Evolutionary conservation across 2,888 invertebrate species (phyloP), one percentile per base, ranked within the genome.

Genomic region (Campoletis raptor): DNA sequence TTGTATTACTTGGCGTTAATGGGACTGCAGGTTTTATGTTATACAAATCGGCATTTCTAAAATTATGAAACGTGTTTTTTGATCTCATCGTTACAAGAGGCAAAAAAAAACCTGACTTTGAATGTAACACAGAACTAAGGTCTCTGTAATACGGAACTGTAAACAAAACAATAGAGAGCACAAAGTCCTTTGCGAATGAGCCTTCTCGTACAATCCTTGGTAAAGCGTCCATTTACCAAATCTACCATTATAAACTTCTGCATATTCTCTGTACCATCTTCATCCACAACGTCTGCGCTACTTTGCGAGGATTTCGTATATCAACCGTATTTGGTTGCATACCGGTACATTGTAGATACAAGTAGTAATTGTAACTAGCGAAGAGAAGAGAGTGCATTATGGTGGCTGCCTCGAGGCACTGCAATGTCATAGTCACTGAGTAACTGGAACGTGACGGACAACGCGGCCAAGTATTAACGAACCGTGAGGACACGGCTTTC

Each of bases 371-470:
- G 54, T 77, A 64, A 61, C 78, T 30, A 76, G 36, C 70, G 45
- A 45, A 24, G 70, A 45, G 61, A 45, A 77, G 42, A 48, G 45
- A 76, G 72, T 69, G 76, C 61, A 61, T 61, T 70, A 85, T 79
- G 40, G 83, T 67, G 40, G 66, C 72, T 37, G 52, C 24, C 67
- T 69, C 30, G 82, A 48, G 66, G 69, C 40, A 78, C 45, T 69
- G 77, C 73, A 73, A 78, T 78, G 67, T 52, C 48, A 69, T 30
- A 83, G 69, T 57, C 77, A 76, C 30, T 57, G 81, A 83, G 77
- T 79, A 85, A 83, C 83, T 85, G 85, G 85, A 76, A 85, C 83
- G 83, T 83, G 83, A 85, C 85, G 85, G 80, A 87, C 85, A 87
- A 85, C 85, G 72, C 61, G 69, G 80, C 82, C 81, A 81, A 86